Conservation (phyloP, 2,888 invertebrate genomes). For the Diaphora mendica region DNA sequence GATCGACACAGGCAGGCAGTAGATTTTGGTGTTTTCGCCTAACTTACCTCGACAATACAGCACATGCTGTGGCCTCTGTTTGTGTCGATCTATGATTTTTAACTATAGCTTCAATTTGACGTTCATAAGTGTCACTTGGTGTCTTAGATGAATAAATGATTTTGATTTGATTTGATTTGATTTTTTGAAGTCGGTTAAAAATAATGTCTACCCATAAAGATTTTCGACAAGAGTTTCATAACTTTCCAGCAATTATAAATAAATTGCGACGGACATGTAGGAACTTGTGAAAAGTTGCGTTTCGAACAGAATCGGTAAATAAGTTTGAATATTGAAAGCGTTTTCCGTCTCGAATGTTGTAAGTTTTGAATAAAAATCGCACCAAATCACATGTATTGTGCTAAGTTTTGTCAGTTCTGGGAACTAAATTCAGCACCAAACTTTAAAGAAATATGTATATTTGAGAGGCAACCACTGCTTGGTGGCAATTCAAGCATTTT, state of each 20-base stretch:
- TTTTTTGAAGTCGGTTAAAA: too few relatives aligned
- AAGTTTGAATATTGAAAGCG: slow-evolving; percentile 23
- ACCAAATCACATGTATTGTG: slow-evolving; percentile 24
- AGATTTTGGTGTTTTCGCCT: too few relatives aligned
- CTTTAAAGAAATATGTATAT: background rate
- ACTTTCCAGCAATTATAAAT: slow-evolving; percentile 10
- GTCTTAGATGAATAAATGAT: too few relatives aligned
- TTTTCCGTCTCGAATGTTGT: slow-evolving; percentile 10
- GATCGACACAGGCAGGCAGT: too few relatives aligned
- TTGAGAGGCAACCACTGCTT: background rate
- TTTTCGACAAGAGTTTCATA: slow-evolving; percentile 14
- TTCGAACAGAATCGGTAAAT: slow-evolving; percentile 17
- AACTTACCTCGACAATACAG: too few relatives aligned
- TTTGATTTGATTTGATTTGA: too few relatives aligned
- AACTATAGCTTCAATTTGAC: too few relatives aligned
- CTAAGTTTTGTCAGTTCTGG: slow-evolving; percentile 11
- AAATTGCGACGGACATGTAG: background rate
- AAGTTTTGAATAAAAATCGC: slow-evolving; percentile 24
- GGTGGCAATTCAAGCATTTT: too few relatives aligned
- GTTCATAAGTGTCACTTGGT: too few relatives aligned
- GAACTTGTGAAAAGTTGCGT: slow-evolving; percentile 13
- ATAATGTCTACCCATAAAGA: slow-evolving; percentile 10
- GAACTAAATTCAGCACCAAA: slow-evolving; percentile 12
- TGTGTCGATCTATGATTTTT: too few relatives aligned
- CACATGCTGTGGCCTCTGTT: too few relatives aligned